A percentile compares a stretch with the other conserved stretches of the same genome.
phyloP scores from a whole-genome alignment of 2,888 invertebrate species.

The Tenthredo livida region DNA sequence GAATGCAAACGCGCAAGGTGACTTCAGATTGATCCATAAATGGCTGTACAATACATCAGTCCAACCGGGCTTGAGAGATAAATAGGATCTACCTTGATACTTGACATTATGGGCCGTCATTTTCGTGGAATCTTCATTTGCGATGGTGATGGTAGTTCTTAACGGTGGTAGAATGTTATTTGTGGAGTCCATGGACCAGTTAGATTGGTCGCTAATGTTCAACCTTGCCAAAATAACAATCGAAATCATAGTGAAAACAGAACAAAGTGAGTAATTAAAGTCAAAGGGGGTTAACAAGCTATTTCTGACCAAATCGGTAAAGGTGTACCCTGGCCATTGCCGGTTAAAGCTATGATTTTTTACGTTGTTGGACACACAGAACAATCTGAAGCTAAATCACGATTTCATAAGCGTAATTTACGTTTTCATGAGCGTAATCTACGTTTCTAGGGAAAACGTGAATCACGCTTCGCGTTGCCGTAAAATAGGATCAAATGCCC shows the following conservation, averaged over 20 bases:
- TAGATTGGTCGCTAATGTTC: background rate
- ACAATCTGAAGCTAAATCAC: too few relatives aligned
- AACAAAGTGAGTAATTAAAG: background rate
- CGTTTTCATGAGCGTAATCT: too few relatives aligned
- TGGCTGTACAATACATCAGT: conserved; percentile 44
- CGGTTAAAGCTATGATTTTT: too few relatives aligned
- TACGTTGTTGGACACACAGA: too few relatives aligned
- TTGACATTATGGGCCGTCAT: background rate
- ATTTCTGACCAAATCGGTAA: too few relatives aligned
- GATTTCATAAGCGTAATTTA: too few relatives aligned
- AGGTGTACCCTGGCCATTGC: too few relatives aligned
- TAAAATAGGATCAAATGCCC: too few relatives aligned
- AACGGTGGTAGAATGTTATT: background rate
- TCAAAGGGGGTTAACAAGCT: background rate
- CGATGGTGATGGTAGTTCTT: background rate
- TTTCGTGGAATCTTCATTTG: background rate
- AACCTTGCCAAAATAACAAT: background rate
- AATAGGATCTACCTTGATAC: conserved; percentile 1
- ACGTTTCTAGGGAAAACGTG: too few relatives aligned
- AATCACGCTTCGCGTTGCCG: too few relatives aligned
- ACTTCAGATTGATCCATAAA: conserved; percentile 43
- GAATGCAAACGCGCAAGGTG: conserved; percentile 49
- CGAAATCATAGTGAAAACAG: background rate
- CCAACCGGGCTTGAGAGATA: conserved; percentile 29
- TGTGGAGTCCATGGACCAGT: conserved; percentile 11